Conservation (phyloP, 1,140 invertebrate species). For the Atta cephalotes region DNA sequence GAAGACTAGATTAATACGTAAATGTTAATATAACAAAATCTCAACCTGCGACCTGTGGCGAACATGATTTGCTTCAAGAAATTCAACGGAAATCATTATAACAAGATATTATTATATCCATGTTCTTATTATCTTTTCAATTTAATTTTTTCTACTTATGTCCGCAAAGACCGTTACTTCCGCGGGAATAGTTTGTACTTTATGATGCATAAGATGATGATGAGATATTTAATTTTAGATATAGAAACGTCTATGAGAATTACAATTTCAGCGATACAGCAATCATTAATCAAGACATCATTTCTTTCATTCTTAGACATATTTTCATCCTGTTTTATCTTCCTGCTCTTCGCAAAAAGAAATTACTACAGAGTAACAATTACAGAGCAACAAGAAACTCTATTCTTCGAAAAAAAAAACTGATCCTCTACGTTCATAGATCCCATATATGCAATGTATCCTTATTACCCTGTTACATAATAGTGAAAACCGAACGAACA, state of each 20-base stretch:
- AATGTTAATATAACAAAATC: not conserved
- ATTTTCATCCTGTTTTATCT: not conserved
- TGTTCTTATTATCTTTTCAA: constrained; percentile 19
- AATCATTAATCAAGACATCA: not conserved
- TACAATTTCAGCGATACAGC: not conserved
- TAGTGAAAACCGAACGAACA: constrained; percentile 63
- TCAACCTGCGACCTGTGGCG: not conserved
- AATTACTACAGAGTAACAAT: not conserved
- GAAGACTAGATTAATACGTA: not conserved
- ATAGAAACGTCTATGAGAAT: not conserved
- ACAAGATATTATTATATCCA: not conserved
- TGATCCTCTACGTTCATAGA: constrained; percentile 5
- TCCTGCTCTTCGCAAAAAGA: not conserved
- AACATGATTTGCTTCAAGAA: not conserved
- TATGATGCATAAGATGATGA: not conserved
- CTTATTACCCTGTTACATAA: constrained; percentile 61
- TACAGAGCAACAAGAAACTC: not conserved
- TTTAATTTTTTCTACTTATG: not conserved
- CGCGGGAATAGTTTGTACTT: not conserved
- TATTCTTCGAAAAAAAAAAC: constrained; percentile 23
- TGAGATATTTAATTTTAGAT: not conserved
- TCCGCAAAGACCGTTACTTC: not conserved
- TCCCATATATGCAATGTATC: constrained; percentile 29
- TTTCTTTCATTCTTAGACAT: not conserved
- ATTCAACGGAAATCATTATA: not conserved